Percentiles rank a stretch among this genome's conserved stretches.
Conservation (phyloP, 1,140 invertebrate species). For the Drosophila watanabei region DNA sequence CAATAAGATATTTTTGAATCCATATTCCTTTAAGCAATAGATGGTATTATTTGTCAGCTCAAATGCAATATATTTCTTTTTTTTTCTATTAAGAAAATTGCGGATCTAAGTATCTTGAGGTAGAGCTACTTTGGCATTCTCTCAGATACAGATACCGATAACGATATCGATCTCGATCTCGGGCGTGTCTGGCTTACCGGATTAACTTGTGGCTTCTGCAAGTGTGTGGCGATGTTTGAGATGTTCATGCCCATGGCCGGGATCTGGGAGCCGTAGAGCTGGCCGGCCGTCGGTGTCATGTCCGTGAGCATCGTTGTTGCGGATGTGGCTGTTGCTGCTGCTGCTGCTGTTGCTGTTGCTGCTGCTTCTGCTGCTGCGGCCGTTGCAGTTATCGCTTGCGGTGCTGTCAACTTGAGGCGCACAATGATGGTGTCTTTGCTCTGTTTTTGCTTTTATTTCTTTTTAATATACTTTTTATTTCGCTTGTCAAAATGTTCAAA, state of each 20-base stretch:
- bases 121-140: not conserved
- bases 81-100: too few relatives aligned
- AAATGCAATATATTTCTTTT: not conserved
- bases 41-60: not conserved
- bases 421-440: conserved; percentile 64
- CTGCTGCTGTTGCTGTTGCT: conserved; percentile 21
- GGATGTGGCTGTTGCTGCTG: conserved; percentile 39
- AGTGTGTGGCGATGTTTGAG: conserved; percentile 85
- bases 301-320: conserved; percentile 86
- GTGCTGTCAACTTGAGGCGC: conserved; percentile 67
- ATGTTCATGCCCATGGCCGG: conserved; percentile 87
- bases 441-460: not conserved
- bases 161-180: not conserved
- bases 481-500: not conserved
- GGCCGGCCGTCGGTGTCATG: conserved; percentile 87
- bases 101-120: too few relatives aligned
- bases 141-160: not conserved
- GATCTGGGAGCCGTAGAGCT: conserved; percentile 87
- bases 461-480: conserved; percentile 3
- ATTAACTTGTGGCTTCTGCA: conserved; percentile 85
- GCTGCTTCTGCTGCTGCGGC: conserved; percentile 32
- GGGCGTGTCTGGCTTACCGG: conserved; percentile 66
- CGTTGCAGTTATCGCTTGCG: conserved; percentile 34
- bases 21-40: not conserved
- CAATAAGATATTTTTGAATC: not conserved